phyloP scores from a whole-genome alignment of 2,888 invertebrate species.

The Aspidiotus rigidus region DNA sequence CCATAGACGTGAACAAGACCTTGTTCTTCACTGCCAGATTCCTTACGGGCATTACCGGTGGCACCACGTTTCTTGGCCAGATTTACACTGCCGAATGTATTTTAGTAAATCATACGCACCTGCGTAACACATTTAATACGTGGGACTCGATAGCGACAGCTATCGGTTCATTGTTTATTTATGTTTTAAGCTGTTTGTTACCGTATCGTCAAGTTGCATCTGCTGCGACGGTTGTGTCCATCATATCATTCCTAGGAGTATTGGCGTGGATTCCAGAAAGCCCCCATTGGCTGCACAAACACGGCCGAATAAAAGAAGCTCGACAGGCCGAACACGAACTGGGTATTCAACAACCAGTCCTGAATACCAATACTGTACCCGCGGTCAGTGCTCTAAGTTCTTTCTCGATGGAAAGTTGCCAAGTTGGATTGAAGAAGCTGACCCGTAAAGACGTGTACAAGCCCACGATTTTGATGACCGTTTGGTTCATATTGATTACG shows the following conservation, averaged over 20 bases:
- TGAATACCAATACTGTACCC: not conserved
- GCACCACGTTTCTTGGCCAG: conserved; percentile 49
- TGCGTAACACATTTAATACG: conserved; percentile 13
- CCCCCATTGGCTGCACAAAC: conserved; percentile 49
- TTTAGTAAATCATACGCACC: conserved; percentile 22
- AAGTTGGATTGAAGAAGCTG: conserved; percentile 7
- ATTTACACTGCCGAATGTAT: conserved; percentile 46
- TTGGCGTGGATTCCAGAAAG: conserved; percentile 48
- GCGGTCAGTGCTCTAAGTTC: too few relatives aligned
- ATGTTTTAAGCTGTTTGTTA: conserved; percentile 47
- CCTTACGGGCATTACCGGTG: conserved; percentile 44
- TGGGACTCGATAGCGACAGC: conserved; percentile 5
- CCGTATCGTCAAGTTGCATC: conserved; percentile 41
- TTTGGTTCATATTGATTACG: conserved; percentile 51
- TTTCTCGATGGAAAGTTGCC: not conserved
- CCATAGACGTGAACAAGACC: not conserved
- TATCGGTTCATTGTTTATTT: conserved; percentile 41
- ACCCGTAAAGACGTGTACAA: conserved; percentile 42
- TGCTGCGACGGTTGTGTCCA: conserved; percentile 42
- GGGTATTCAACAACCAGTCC: conserved; percentile 36
- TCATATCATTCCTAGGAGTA: conserved; percentile 43
- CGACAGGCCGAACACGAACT: conserved; percentile 39
- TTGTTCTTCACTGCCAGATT: conserved; percentile 39
- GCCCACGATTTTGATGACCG: conserved; percentile 46
- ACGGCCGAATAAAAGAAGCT: conserved; percentile 47